Conservation (phyloP, 2,113 vertebrate species). For the Hemichromis elongatus region DNA sequence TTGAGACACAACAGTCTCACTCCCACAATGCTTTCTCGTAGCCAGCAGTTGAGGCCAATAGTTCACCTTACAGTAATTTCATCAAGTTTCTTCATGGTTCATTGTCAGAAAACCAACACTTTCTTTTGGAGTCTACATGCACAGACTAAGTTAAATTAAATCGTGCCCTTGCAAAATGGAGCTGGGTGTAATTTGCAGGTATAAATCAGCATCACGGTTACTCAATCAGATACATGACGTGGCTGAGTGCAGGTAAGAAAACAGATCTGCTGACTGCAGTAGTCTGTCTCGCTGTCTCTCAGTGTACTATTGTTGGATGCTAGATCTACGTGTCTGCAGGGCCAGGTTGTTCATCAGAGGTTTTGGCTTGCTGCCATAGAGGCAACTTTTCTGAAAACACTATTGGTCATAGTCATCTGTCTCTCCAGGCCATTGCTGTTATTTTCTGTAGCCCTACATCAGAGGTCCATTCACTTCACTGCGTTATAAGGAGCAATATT, state of each 20-base stretch:
- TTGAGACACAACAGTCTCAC: slow-evolving; percentile 37
- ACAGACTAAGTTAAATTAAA: slow-evolving; percentile 31
- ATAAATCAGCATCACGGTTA: slow-evolving; percentile 51
- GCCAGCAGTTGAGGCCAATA: slow-evolving; percentile 21
- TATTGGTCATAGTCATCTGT: slow-evolving; percentile 60
- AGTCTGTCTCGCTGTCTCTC: slow-evolving; percentile 38
- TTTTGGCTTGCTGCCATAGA: slow-evolving; percentile 58
- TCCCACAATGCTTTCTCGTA: slow-evolving; percentile 17
- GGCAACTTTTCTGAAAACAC: slow-evolving; percentile 62
- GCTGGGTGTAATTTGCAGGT: slow-evolving; percentile 32
- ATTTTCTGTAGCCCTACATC: slow-evolving; percentile 38
- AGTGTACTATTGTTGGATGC: slow-evolving; percentile 39
- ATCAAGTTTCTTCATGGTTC: slow-evolving; percentile 45
- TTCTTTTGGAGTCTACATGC: slow-evolving; percentile 30
- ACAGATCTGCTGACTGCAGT: slow-evolving; percentile 54
- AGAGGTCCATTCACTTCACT: slow-evolving; percentile 15
- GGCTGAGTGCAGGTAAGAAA: slow-evolving; percentile 46
- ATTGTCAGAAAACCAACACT: slow-evolving; percentile 41
- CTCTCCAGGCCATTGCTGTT: slow-evolving; percentile 40
- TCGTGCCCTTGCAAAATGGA: slow-evolving; percentile 34
- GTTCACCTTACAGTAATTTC: slow-evolving; percentile 46
- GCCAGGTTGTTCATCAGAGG: slow-evolving; percentile 56
- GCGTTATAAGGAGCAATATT: slow-evolving; percentile 1
- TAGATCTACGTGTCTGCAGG: slow-evolving; percentile 52
- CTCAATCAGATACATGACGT: slow-evolving; percentile 43